Conservation (phyloP, 2,113 vertebrate genomes). For the Redunca redunca region DNA sequence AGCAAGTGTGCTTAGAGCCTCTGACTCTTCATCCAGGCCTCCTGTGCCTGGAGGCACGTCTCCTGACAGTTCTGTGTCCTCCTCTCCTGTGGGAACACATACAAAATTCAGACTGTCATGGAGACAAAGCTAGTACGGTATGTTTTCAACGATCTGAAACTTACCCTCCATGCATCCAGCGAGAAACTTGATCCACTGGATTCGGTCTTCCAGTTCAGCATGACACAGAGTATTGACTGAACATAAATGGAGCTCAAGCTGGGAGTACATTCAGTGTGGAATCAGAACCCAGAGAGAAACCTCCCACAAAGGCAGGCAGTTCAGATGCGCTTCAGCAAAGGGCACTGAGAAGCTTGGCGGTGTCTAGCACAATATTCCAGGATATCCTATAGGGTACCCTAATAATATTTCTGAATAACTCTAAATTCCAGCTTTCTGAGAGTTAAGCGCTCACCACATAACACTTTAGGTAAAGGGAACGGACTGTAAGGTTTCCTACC, state of each 20-base stretch:
- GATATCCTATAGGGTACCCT: neutral
- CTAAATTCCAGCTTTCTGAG: neutral
- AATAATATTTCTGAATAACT: neutral
- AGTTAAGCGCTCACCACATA: neutral
- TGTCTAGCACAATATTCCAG: neutral
- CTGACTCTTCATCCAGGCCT: fast-evolving
- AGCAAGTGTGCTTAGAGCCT: fast-evolving
- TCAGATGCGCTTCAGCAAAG: neutral
- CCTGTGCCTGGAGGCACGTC: fast-evolving
- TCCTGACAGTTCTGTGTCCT: neutral
- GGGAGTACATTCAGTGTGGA: neutral
- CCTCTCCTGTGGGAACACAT: neutral
- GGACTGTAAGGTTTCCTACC: neutral
- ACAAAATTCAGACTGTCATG: neutral
- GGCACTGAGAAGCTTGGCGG: neutral
- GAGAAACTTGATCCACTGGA: neutral
- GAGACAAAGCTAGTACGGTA: neutral
- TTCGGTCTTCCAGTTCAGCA: neutral
- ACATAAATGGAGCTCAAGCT: neutral
- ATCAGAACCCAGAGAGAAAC: neutral
- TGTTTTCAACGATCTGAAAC: neutral
- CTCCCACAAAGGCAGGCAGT: neutral
- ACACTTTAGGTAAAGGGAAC: neutral
- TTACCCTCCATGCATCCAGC: neutral
- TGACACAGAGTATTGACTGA: neutral